These are phyloP conservation scores for Troides helena DNA, from an alignment of 2,888 invertebrate genomes.

Conservation along the genomic window DNA sequence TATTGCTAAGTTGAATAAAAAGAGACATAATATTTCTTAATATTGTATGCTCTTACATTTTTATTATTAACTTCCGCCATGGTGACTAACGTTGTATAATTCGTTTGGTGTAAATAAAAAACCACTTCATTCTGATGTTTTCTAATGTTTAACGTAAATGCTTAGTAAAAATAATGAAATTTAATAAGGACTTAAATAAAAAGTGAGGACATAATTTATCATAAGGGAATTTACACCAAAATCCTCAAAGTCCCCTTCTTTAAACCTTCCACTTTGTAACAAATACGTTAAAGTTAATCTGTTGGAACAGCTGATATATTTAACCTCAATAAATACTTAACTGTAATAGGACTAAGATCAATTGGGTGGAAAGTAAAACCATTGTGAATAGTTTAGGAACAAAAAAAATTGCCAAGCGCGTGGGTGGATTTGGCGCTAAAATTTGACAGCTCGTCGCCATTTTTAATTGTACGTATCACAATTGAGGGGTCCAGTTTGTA, in stretches of 20 bases:
- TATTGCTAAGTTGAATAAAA: too few species aligned
- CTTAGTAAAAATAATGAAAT: too few species aligned
- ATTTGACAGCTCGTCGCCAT: constrained; percentile 56
- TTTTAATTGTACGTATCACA: constrained; percentile 49
- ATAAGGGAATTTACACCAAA: background rate
- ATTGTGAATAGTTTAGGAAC: constrained; percentile 49
- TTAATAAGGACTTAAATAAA: too few species aligned
- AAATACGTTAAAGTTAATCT: constrained; percentile 25
- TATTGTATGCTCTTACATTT: too few species aligned
- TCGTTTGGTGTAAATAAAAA: too few species aligned
- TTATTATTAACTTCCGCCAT: too few species aligned
- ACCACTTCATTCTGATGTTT: too few species aligned
- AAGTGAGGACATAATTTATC: too few species aligned
- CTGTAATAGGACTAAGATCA: constrained; percentile 19
- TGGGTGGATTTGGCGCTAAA: constrained; percentile 62
- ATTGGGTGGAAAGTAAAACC: constrained; percentile 33
- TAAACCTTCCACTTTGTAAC: too few species aligned
- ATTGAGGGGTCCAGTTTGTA: constrained; percentile 47
- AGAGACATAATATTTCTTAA: too few species aligned
- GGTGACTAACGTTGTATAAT: too few species aligned
- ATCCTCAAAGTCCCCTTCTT: background rate
- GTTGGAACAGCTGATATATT: constrained; percentile 26
- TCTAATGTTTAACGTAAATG: too few species aligned
- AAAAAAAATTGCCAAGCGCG: constrained; percentile 50
- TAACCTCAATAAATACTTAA: constrained; percentile 21